These are phyloP conservation scores for Scatophagus argus DNA, from an alignment of 2,113 vertebrate genomes.

Conservation along the genomic window DNA sequence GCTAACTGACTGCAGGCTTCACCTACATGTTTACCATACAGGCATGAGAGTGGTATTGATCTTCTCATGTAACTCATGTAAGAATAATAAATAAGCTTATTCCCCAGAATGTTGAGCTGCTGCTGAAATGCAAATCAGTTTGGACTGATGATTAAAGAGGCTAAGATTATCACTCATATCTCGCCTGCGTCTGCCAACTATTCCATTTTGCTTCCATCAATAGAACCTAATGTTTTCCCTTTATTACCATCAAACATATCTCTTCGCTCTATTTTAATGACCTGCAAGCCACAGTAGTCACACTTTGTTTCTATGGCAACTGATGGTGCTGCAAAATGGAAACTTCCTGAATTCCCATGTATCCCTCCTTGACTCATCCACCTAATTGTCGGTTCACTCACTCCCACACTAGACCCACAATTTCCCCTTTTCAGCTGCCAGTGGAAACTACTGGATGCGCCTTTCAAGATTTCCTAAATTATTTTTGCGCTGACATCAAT, in stretches of 20 bases:
- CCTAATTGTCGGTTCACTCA: constrained; percentile 57
- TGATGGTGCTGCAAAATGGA: constrained; percentile 16
- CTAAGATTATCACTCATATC: not conserved
- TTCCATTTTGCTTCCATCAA: not conserved
- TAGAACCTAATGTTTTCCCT: not conserved
- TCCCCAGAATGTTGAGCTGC: not conserved
- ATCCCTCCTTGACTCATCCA: constrained; percentile 28
- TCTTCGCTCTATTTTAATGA: constrained; percentile 1
- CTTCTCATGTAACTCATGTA: not conserved
- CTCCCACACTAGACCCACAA: constrained; percentile 13
- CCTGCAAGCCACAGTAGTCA: constrained; percentile 1
- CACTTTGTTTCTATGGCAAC: constrained; percentile 53
- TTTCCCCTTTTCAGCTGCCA: constrained; percentile 54
- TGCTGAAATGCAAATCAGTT: not conserved
- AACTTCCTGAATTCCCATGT: constrained; percentile 19
- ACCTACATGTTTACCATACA: not conserved
- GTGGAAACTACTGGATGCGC: constrained; percentile 48
- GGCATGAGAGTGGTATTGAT: not conserved
- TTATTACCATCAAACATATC: constrained; percentile 5
- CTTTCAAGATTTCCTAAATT: constrained; percentile 40
- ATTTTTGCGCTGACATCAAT: constrained; percentile 39
- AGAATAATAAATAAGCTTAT: not conserved
- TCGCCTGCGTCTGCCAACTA: not conserved
- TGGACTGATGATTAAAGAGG: not conserved
- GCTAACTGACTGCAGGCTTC: not conserved